These are phyloP conservation scores for Callaeas wilsoni DNA, from an alignment of 2,113 vertebrate species.

Conservation along the genomic window DNA sequence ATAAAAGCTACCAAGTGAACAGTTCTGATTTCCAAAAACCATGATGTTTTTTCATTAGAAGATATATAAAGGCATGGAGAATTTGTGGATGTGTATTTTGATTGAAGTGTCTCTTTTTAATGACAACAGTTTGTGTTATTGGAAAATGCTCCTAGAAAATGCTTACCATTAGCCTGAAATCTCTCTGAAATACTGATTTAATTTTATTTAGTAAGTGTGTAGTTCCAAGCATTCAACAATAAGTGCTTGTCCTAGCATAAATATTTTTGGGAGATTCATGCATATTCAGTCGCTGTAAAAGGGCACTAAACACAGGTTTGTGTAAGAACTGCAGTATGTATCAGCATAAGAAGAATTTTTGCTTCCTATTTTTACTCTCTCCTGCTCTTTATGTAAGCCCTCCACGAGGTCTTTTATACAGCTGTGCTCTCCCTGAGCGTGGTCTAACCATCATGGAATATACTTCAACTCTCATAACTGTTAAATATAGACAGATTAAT, in stretches of 20 bases:
- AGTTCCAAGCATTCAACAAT: background rate
- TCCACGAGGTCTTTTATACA: background rate
- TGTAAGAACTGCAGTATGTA: background rate
- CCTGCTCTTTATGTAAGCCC: background rate
- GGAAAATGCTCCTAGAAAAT: background rate
- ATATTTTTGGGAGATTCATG: slow-evolving; percentile 28
- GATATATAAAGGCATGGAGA: background rate
- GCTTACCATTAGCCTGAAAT: background rate
- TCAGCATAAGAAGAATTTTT: background rate
- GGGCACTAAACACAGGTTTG: background rate
- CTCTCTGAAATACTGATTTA: background rate
- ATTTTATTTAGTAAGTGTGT: background rate
- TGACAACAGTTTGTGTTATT: background rate
- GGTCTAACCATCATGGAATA: background rate
- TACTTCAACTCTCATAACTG: background rate
- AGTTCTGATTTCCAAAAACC: background rate
- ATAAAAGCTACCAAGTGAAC: background rate
- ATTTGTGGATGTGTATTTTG: background rate
- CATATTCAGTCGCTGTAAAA: slow-evolving; percentile 22
- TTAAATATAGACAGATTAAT: background rate
- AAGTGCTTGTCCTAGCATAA: slow-evolving; percentile 42
- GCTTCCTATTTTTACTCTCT: background rate
- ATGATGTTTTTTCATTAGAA: background rate
- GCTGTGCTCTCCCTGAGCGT: background rate
- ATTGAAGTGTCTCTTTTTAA: background rate